phyloP scores from a whole-genome alignment of 1,140 invertebrate genomes.

The Paraescarpia echinospica region DNA sequence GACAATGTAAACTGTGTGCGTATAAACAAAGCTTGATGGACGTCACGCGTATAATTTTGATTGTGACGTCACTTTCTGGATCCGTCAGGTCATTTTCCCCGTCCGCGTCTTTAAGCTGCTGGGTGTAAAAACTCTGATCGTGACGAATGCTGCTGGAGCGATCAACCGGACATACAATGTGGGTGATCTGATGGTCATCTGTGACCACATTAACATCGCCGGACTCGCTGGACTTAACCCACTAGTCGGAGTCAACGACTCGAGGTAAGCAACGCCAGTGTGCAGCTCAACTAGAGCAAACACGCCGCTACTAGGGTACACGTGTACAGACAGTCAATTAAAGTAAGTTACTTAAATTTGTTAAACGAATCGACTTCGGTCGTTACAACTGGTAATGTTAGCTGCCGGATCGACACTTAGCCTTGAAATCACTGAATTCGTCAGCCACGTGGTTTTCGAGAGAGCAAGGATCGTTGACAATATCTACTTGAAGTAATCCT shows the following conservation, averaged over 20 bases:
- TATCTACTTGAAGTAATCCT: too few relatives aligned
- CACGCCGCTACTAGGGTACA: not conserved
- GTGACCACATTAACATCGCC: conserved; percentile 89
- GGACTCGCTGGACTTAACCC: conserved; percentile 88
- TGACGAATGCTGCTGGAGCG: conserved; percentile 94
- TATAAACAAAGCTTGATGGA: too few relatives aligned
- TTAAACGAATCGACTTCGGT: too few relatives aligned
- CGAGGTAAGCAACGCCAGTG: conserved; percentile 64
- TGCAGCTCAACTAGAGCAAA: not conserved
- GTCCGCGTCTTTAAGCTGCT: conserved; percentile 92
- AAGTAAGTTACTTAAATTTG: too few relatives aligned
- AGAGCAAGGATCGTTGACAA: too few relatives aligned
- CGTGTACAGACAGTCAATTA: not conserved
- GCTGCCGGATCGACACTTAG: too few relatives aligned
- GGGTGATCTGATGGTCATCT: conserved; percentile 96
- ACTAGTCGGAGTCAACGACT: conserved; percentile 89
- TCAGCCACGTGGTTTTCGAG: too few relatives aligned
- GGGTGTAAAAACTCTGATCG: conserved; percentile 82
- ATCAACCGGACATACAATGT: conserved; percentile 82
- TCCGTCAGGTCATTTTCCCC: conserved; percentile 81
- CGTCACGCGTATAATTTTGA: too few relatives aligned
- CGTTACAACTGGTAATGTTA: too few relatives aligned
- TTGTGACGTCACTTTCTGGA: too few relatives aligned
- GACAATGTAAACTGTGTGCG: too few relatives aligned
- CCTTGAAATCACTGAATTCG: too few relatives aligned